Conservation (phyloP, 2,888 invertebrate species). For the Brachyopa scutellaris region DNA sequence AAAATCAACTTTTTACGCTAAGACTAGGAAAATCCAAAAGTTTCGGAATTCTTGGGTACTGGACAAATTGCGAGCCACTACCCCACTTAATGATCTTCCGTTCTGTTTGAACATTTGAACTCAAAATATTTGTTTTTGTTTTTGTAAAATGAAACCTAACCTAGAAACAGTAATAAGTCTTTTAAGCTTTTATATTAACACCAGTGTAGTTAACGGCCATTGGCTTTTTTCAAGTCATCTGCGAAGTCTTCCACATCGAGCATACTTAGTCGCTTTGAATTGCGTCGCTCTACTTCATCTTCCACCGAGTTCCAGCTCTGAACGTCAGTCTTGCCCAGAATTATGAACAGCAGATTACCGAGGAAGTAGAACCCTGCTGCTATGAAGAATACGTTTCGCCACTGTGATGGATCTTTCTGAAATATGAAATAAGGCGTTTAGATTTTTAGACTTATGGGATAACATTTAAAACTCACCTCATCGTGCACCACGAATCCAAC, state of each 20-base stretch:
- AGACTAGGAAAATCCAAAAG: conserved; percentile 24
- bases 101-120: no score
- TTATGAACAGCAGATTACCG: conserved; percentile 83
- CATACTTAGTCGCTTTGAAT: conserved; percentile 52
- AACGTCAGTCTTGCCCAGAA: conserved; percentile 83
- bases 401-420: conserved; percentile 80
- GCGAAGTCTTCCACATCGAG: conserved; percentile 29
- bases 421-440: background rate
- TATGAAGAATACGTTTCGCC: conserved; percentile 84
- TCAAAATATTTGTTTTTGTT: no score
- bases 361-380: conserved; percentile 83
- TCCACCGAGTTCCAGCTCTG: conserved; percentile 85
- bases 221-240: conserved; percentile 28
- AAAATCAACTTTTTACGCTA: conserved; percentile 1
- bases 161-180: conserved; percentile 47
- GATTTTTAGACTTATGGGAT: no score
- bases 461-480: conserved; percentile 83
- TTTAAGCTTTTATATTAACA: conserved; percentile 29
- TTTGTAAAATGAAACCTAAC: conserved; percentile 18
- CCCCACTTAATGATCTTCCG: background rate
- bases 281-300: conserved; percentile 62
- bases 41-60: conserved; percentile 6
- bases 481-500: conserved; percentile 87
- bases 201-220: background rate
- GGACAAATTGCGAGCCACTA: background rate